A percentile compares a stretch with the other conserved stretches of the same genome.
Evolutionary conservation across 23 tunicate species (phyloP).

Genomic region (Aplidium turbinatum): DNA sequence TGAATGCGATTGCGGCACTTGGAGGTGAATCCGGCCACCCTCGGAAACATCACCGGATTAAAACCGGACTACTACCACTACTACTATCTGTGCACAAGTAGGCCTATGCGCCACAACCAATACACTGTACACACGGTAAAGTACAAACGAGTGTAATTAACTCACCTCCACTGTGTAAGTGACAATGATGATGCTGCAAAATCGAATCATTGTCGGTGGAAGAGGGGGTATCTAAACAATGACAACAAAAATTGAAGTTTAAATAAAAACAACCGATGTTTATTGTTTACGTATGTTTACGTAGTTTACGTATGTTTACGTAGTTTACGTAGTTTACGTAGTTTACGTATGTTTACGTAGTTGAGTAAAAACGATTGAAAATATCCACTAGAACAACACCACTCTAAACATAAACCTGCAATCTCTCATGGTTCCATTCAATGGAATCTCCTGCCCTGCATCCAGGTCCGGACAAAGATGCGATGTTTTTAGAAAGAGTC

Average conservation of each 20-base stretch:
- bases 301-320: neutral
- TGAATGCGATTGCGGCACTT: no score
- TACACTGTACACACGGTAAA: no score
- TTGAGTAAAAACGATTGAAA: no score
- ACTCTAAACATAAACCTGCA: neutral
- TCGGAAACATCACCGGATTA: no score
- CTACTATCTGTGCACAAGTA: no score
- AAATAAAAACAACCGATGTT: neutral
- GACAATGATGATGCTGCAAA: conserved; percentile 31
- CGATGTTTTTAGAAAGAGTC: neutral
- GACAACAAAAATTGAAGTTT: neutral
- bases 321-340: no score
- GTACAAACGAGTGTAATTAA: no score
- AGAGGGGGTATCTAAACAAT: conserved; percentile 16
- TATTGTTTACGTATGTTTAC: neutral
- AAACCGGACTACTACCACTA: no score
- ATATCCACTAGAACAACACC: neutral
- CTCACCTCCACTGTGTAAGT: conserved; percentile 18
- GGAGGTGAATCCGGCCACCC: no score
- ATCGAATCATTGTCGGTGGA: conserved; percentile 16
- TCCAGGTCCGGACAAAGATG: neutral
- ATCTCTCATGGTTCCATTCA: conserved; percentile 11
- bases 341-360: no score
- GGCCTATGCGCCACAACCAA: no score
- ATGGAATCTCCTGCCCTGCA: neutral